Conservation (phyloP, 2,888 invertebrate species). For the Ophion obscuratus region DNA sequence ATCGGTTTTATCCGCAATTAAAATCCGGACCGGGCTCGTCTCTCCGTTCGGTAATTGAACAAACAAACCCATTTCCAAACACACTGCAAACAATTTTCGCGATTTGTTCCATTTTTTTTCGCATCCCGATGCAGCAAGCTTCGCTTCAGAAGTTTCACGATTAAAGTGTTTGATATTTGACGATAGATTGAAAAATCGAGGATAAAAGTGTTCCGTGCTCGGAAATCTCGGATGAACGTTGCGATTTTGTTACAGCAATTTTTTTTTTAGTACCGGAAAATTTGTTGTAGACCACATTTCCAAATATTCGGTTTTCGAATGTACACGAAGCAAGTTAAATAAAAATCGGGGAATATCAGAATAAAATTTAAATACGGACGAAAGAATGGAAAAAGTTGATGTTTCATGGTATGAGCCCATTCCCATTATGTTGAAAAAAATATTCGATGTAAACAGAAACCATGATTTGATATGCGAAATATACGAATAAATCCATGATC, state of each 20-base stretch:
- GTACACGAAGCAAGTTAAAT: too few species aligned
- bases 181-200: not conserved
- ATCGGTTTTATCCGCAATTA: conserved; percentile 59
- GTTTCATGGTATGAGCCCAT: too few species aligned
- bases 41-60: conserved; percentile 52
- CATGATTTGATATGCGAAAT: not conserved
- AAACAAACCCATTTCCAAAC: conserved; percentile 31
- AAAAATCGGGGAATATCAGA: not conserved
- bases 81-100: conserved; percentile 28
- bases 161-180: not conserved
- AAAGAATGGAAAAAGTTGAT: too few species aligned
- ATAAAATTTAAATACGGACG: not conserved
- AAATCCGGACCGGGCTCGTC: conserved; percentile 56
- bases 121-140: not conserved
- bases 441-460: not conserved
- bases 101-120: not conserved
- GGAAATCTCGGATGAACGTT: not conserved
- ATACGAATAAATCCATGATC: not conserved
- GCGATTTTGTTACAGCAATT: not conserved
- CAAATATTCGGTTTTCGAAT: not conserved
- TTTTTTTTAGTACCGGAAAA: not conserved
- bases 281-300: not conserved
- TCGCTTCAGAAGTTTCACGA: not conserved
- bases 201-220: not conserved
- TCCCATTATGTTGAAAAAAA: not conserved